Percentiles rank a stretch among this genome's conserved stretches.
Evolutionary conservation across 2,888 invertebrate genomes (phyloP).

Genomic region (Luperina nickerlii): DNA sequence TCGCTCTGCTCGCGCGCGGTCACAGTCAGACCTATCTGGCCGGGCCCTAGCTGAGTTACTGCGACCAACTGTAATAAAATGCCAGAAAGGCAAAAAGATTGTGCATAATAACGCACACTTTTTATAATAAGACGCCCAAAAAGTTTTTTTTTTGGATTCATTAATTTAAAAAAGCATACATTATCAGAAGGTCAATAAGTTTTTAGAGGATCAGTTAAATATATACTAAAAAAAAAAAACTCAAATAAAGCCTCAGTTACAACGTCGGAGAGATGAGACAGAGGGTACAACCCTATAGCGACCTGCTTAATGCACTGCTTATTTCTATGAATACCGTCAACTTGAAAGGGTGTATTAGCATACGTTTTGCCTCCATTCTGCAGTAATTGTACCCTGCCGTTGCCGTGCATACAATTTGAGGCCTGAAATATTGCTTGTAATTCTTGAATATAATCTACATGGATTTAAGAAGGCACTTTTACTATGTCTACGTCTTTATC

Average conservation of each 20-base stretch:
- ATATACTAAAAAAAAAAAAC: neutral
- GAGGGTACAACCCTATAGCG: conserved; percentile 37
- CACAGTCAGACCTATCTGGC: neutral
- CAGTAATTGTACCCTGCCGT: conserved; percentile 47
- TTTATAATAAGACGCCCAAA: neutral
- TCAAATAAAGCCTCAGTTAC: neutral
- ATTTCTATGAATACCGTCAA: conserved; percentile 60
- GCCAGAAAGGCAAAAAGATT: neutral
- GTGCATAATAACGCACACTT: too few relatives aligned
- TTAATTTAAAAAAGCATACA: neutral
- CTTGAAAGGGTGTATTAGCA: conserved; percentile 64
- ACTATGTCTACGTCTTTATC: neutral
- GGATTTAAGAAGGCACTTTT: neutral
- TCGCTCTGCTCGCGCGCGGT: neutral
- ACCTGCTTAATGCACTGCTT: conserved; percentile 55
- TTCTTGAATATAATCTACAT: conserved; percentile 15
- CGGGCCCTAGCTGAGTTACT: neutral
- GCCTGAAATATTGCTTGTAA: conserved; percentile 34
- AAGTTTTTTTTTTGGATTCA: neutral
- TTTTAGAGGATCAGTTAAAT: neutral
- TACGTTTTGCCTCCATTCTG: conserved; percentile 55
- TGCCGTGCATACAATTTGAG: conserved; percentile 38
- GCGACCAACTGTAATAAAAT: neutral
- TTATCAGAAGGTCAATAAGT: neutral
- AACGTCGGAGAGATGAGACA: conserved; percentile 10